Evolutionary conservation across 1,140 invertebrate genomes (phyloP), one percentile per base, ranked within the genome.

Genomic region (Drosophila lini): DNA sequence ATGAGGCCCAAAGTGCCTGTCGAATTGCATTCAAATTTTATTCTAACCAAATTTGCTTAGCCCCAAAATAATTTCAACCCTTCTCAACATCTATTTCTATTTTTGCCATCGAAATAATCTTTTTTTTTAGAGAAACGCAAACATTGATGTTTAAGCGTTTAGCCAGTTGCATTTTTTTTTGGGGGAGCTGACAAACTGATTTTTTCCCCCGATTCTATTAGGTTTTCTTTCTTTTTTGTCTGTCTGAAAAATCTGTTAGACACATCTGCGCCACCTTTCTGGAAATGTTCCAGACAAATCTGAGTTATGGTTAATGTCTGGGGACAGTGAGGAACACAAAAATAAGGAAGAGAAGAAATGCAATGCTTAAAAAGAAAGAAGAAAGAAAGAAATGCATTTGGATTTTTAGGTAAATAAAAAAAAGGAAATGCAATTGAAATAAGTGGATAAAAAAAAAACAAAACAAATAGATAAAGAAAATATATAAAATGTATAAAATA

Each of bases 11-110:
- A 48, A 65, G 60, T 32, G 73, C 58, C 47, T 40, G 59, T 62
- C 70, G 76, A 73, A 77, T 76, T 64, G 67, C 57, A 57, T 70
- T 60, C 59, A 70, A 80, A 75, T 75, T 64, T 57, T 47, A 84
- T 67, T 36, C 32, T 10, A 31, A 13, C 16, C 22, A 25, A 32
- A 38, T 22, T 44, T 34, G 16, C 32, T 31, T 3, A 15, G 19
- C 50, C 48, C 25, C n/a, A 28, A 50, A 50, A 64, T 36, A 64
- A 47, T 22, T 34, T 47, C 9, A 48, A 36, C 4, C 45, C 45
- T 19, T 53, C 10, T 25, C 31, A 32, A 32, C 31, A 34, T n/a
- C 1, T n/a, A 19, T 53, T 53, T 52, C 5, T 38, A 50, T 61
- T 40, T 25, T 52, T 36, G 10, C 22, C 3, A 28, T 9, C n/a